These are phyloP conservation scores for Drosophila suboccidentalis DNA, from an alignment of 2,888 invertebrate species.

Conservation along the genomic window DNA sequence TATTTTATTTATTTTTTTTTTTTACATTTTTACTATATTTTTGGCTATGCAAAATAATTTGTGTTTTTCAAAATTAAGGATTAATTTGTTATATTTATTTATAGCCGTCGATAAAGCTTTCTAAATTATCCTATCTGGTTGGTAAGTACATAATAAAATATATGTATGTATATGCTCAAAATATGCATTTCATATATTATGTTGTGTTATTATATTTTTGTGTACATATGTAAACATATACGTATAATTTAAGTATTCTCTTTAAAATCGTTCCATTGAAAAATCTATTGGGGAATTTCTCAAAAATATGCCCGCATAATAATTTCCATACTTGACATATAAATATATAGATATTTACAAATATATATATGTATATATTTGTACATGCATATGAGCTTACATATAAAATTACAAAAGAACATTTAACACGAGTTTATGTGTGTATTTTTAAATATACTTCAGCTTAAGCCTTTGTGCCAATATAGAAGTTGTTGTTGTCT, in stretches of 20 bases:
- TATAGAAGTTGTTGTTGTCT: constrained; percentile 39
- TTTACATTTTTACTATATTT: constrained; percentile 18
- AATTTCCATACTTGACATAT: constrained; percentile 42
- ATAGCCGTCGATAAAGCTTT: constrained; percentile 62
- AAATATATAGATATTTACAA: constrained; percentile 35
- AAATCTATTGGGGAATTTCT: constrained; percentile 64
- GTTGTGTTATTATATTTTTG: constrained; percentile 16
- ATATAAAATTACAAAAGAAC: constrained; percentile 76
- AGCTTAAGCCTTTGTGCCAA: constrained; percentile 32
- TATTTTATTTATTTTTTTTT: constrained; percentile 6
- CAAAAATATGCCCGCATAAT: constrained; percentile 67
- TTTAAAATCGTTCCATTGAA: constrained; percentile 66
- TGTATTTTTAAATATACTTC: constrained; percentile 14
- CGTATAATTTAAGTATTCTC: constrained; percentile 46
- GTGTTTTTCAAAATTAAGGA: constrained; percentile 19
- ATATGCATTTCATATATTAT: constrained; percentile 31
- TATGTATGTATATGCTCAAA: constrained; percentile 53
- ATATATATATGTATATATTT: constrained; percentile 21
- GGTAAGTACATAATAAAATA: constrained; percentile 64
- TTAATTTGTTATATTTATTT: constrained; percentile 13
- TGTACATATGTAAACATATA: constrained; percentile 33
- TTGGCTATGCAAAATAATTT: constrained; percentile 3
- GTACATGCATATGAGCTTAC: constrained; percentile 34
- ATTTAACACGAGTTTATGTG: constrained; percentile 53
- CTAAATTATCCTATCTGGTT: constrained; percentile 34